Evolutionary conservation across 2,113 vertebrate species (phyloP), one percentile per base, ranked within the genome.

Genomic region (Hipposideros armiger): DNA sequence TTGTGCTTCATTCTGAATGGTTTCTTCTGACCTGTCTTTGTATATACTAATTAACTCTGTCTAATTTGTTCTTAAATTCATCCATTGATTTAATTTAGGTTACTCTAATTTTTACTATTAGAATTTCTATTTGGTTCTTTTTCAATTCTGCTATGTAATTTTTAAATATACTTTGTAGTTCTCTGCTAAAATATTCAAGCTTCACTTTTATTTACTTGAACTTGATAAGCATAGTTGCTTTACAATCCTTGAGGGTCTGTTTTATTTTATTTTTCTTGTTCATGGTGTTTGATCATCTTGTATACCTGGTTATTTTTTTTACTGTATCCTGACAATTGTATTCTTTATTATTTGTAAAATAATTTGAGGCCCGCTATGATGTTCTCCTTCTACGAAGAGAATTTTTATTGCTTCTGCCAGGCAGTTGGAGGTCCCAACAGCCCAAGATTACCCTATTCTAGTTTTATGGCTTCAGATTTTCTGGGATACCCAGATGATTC

Each of bases 61-160:
- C 13, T 82, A 73, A 83, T 67, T 81, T 77, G 11, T 92, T 88
- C 40, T 26, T 72, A 94, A 92, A 60, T 45, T 14, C 42, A 95
- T 86, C 62, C 50, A 40, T 24, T 88, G 72, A 52, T 84, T 91
- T 85, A 74, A 84, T 62, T 60, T 87, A 47, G 54, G 19, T 62
- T 76, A 82, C 40, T 93, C 36, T 94, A 15, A 32, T 90, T 95
- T 95, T 94, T 54, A 90, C n/a, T 52, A 54, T 83, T 92, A 64
- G 64, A 78, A 89, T 86, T 94, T 94, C 72, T 81, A 62, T 47
- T 40, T 93, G 47, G 14, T 91, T 88, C 32, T 89, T 62, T 91
- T 81, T 67, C 15, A 74, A 87, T 14, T 87, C 88, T 78, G 30
- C 32, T 45, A 32, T 78, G 74, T 54, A 42, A 32, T 76, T 83